A percentile compares a stretch with the other conserved stretches of the same genome.
These are phyloP conservation scores for Eilema sororculum DNA, from an alignment of 2,888 invertebrate species.

Conservation along the genomic window DNA sequence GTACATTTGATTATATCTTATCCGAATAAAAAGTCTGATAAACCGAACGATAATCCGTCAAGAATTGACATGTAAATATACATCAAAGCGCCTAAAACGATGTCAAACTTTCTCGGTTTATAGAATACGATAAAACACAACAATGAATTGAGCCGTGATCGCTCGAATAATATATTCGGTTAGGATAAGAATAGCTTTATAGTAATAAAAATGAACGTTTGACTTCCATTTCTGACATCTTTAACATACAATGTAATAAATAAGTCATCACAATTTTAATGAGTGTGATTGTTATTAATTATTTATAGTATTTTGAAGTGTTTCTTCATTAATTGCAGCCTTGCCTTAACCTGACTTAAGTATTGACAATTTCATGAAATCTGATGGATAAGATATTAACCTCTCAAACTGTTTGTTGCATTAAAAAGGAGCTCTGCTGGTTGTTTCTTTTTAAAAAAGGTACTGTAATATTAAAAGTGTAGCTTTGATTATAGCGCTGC, in stretches of 20 bases:
- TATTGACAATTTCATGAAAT: too few species aligned
- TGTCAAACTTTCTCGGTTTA: constrained; percentile 26
- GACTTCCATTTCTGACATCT: constrained; percentile 36
- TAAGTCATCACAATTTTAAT: background rate
- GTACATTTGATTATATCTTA: background rate
- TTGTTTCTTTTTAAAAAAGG: too few species aligned
- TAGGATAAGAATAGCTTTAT: constrained; percentile 31
- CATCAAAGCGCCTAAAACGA: constrained; percentile 27
- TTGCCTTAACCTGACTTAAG: too few species aligned
- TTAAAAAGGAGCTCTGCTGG: too few species aligned
- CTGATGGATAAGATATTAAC: too few species aligned
- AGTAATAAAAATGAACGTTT: constrained; percentile 31
- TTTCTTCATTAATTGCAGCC: too few species aligned
- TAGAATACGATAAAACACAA: constrained; percentile 19
- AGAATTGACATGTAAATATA: constrained; percentile 14
- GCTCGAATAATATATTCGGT: constrained; percentile 29
- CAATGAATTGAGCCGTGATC: constrained; percentile 21
- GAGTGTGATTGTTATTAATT: background rate
- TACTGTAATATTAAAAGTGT: too few species aligned
- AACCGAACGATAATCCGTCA: background rate
- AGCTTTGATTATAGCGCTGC: too few species aligned
- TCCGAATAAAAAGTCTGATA: background rate
- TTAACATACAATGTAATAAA: constrained; percentile 30
- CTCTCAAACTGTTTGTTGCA: too few species aligned
- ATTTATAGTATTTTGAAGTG: background rate